Evolutionary conservation across 2,113 vertebrate genomes (phyloP), one percentile per base, ranked within the genome.

Genomic region (Falco punctatus): DNA sequence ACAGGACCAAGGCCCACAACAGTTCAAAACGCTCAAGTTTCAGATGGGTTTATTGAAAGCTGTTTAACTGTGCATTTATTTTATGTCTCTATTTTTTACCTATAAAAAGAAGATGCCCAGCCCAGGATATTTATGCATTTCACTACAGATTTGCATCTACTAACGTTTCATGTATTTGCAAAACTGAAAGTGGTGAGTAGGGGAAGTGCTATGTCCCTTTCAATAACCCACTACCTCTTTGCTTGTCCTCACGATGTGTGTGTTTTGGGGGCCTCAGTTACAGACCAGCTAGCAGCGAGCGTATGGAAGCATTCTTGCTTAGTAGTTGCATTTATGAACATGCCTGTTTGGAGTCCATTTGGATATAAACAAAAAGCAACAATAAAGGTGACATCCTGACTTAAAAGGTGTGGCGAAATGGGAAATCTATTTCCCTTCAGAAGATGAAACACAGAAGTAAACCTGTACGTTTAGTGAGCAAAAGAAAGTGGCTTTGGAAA

Each of bases 231-330:
- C 12, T 33, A 74, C 55, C 22, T 81, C 38, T 71, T 84, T 86
- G 12, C 17, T 58, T 15, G 24, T 51, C 44, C 59, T 88, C 65
- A 42, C 22, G 18, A 4, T 4, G 22, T 46, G 46, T 88, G 26
- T 32, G 20, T 48, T 81, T 82, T 51, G 52, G 32, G 55, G 40
- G 57, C 23, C 75, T 69, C 58, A 51, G 38, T 30, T 61, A 70
- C n/a, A 71, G 5, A 48, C 7, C 33, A 54, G 67, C 1, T 21
- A 18, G 61, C 4, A 44, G 11, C 0, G 0, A 28, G n/a, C 24
- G 13, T 52, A 38, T 67, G 55, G 81, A 78, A 81, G 58, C 38
- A 91, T n/a, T 54, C 26, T 52, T 48, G 70, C 64, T 44, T n/a
- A 52, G 22, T 5, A 27, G 35, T 12, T 55, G 10, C 27, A 19